Conservation (phyloP, 2,797 vertebrate species). For the Gorsachius magnificus region DNA sequence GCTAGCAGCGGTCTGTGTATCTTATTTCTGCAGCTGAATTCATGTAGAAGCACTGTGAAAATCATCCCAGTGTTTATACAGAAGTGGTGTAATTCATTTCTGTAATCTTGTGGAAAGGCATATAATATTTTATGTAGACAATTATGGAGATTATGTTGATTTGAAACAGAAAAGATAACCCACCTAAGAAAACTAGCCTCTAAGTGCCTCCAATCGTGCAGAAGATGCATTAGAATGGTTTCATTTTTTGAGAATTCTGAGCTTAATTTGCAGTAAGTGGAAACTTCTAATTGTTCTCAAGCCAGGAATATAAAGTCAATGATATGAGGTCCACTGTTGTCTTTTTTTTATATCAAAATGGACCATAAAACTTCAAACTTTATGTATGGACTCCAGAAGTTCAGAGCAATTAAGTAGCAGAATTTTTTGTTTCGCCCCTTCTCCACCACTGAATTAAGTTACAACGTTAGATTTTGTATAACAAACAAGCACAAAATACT, state of each 20-base stretch:
- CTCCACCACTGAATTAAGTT: background rate
- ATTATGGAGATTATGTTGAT: slow-evolving; percentile 5
- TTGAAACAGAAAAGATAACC: background rate
- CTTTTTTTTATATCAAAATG: background rate
- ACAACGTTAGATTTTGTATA: background rate
- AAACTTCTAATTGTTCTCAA: background rate
- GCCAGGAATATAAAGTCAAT: background rate
- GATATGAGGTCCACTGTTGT: background rate
- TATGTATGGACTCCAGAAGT: background rate
- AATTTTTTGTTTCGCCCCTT: background rate
- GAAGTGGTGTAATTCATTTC: slow-evolving; percentile 30
- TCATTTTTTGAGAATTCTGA: background rate
- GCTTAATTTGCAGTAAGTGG: background rate
- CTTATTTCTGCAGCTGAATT: slow-evolving; percentile 33
- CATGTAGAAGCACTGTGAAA: slow-evolving; percentile 32
- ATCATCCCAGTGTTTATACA: slow-evolving; percentile 36
- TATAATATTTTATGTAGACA: slow-evolving; percentile 23
- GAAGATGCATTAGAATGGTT: background rate
- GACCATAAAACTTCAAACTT: background rate
- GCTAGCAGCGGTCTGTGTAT: background rate
- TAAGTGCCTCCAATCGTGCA: background rate
- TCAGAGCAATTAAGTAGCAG: background rate
- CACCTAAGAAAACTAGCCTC: background rate
- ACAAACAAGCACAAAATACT: background rate
- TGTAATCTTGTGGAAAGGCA: background rate